Percentiles rank a stretch among this genome's conserved stretches.
phyloP scores from a whole-genome alignment of 2,113 vertebrate genomes.

The Sinocyclocheilus anshuiensis region DNA sequence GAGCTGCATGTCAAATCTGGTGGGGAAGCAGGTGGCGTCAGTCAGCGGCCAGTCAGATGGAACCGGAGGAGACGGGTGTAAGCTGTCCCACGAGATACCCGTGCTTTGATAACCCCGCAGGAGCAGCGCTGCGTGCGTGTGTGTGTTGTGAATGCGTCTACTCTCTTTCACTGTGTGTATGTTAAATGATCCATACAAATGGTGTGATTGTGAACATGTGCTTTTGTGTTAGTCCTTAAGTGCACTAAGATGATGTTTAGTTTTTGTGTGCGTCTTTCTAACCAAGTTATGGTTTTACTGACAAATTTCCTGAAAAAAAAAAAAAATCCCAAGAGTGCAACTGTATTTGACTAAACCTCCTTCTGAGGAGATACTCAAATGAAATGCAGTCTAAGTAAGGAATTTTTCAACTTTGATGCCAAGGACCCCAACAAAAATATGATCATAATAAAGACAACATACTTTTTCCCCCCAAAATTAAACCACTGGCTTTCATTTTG shows the following conservation, averaged over 20 bases:
- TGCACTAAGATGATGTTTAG: constrained; percentile 10
- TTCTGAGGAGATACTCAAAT: background rate
- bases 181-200: constrained; percentile 30
- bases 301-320: background rate
- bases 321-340: background rate
- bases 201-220: constrained; percentile 25
- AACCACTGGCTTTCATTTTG: background rate
- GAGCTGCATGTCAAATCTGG: constrained; percentile 51
- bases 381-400: background rate
- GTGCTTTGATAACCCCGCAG: constrained; percentile 32
- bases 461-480: background rate
- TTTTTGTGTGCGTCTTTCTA: background rate
- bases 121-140: background rate
- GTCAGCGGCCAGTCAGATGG: constrained; percentile 43
- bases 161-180: background rate
- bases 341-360: background rate
- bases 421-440: background rate
- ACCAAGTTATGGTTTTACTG: background rate
- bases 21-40: constrained; percentile 30
- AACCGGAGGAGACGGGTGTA: constrained; percentile 51
- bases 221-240: constrained; percentile 24
- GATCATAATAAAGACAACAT: background rate
- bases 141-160: background rate
- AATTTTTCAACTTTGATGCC: background rate
- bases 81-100: constrained; percentile 44